Base-by-base conservation (phyloP, 1,140 invertebrate genomes). In the Brachionus manjavacas region DNA sequence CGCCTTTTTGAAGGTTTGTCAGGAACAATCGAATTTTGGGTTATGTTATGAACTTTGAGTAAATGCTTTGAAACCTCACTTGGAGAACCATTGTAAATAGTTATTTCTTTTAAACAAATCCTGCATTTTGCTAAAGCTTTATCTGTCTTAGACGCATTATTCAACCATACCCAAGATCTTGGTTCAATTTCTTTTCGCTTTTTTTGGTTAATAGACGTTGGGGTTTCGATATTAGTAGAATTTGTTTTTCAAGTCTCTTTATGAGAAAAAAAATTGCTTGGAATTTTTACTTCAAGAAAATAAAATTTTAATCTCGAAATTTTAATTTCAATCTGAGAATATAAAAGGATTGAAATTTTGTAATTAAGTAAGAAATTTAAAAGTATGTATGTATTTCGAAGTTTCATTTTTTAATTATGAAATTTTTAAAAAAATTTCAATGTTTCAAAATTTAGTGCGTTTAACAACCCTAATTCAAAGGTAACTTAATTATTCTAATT, bases 141-240 rank as follows among this genome's bases (percentile, higher is more conserved):
- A 72, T 72, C 28, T 72, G n/a, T 35, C n/a, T 72, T 72, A 16
- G 31, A 28, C 7, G 68, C 68, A 39, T 35, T 41, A 72, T 72
- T 72, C 31, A 72, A 41, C 68, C 68, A 72, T 72, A 72, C 68
- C 68, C 28, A 72, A 72, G 68, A 72, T 39, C 68, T 72, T 35
- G 68, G 68, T 16, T 72, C 68, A 35, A 72, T 72, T 39, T 9
- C 25, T 72, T 39, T 72, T 39, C 68, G 8, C 39, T 72, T 72
- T 72, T 72, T 72, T 72, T 68, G 20, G 25, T 68, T 72, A 35
- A 72, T 11, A 72, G 68, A 72, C 1, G 68, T 72, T 72, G 68
- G 68, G 6, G 64, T 66, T 28, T 66, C 64, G 9, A 25, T 31
- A 66, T 66, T 66, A 66, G 23, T 66, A 66, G 64, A 66, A 66